Evolutionary conservation across 2,113 vertebrate genomes (phyloP).

Genomic region (Ammodytes marinus): DNA sequence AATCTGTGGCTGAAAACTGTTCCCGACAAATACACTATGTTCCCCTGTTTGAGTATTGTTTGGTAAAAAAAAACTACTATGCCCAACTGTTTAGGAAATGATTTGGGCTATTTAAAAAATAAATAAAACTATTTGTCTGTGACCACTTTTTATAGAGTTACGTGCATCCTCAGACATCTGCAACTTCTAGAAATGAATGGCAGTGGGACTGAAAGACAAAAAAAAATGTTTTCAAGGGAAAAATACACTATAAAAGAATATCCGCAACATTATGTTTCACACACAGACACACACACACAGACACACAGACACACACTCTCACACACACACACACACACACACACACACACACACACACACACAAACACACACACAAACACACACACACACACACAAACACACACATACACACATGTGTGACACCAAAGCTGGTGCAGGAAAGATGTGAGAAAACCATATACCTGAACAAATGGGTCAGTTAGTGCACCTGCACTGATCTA

Average conservation of each 20-base stretch:
- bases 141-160: neutral
- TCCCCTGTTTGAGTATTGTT: neutral
- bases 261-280: neutral
- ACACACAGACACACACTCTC: too few species aligned
- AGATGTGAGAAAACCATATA: constrained; percentile 27
- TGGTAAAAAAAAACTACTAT: neutral
- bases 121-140: neutral
- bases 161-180: neutral
- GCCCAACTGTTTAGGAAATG: neutral
- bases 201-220: neutral
- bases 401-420: neutral
- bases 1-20: neutral
- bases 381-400: neutral
- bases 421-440: constrained; percentile 24
- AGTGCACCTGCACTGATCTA: constrained; percentile 53
- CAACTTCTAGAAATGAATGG: neutral
- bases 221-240: too few species aligned
- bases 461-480: constrained; percentile 57
- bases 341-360: too few species aligned
- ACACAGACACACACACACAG: neutral
- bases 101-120: neutral
- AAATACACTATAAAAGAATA: neutral
- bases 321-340: neutral
- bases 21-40: neutral
- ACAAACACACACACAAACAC: neutral